Conservation (phyloP, 2,888 invertebrate genomes). For the Poecilobothrus nobilitatus region DNA sequence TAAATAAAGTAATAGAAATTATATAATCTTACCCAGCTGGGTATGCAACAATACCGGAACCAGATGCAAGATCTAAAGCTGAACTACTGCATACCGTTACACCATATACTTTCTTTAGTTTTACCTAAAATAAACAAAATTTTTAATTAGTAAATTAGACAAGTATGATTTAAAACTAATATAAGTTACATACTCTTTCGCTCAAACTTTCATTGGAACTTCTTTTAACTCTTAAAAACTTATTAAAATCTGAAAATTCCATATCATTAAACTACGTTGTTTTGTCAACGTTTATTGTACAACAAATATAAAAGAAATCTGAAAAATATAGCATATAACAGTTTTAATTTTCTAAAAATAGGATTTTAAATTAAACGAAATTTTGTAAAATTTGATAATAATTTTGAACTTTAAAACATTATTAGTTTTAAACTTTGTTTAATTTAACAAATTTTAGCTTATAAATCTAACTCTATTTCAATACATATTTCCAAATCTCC, state of each 20-base stretch:
- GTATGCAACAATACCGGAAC: slow-evolving; percentile 84
- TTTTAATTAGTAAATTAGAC: slow-evolving; percentile 26
- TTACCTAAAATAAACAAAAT: slow-evolving; percentile 60
- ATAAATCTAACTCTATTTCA: no score
- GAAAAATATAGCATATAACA: no score
- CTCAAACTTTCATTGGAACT: slow-evolving; percentile 5
- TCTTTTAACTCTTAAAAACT: background rate
- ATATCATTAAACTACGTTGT: background rate
- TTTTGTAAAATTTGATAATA: no score
- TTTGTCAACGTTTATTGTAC: no score
- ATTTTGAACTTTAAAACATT: no score
- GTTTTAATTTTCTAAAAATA: no score
- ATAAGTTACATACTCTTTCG: background rate
- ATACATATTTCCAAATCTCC: no score
- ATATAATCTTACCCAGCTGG: slow-evolving; percentile 79
- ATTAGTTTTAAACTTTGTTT: no score
- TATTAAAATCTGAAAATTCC: slow-evolving; percentile 1
- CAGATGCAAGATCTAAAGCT: slow-evolving; percentile 79
- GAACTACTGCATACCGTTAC: slow-evolving; percentile 91
- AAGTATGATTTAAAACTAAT: slow-evolving; percentile 9
- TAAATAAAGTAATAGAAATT: background rate
- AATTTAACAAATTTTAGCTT: no score
- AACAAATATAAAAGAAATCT: no score
- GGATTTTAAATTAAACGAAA: no score
- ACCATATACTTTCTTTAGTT: slow-evolving; percentile 88